Percentiles rank a stretch among this genome's conserved stretches.
Conservation (phyloP, 2,888 invertebrate species). For the Meiosimyza platycephala region DNA sequence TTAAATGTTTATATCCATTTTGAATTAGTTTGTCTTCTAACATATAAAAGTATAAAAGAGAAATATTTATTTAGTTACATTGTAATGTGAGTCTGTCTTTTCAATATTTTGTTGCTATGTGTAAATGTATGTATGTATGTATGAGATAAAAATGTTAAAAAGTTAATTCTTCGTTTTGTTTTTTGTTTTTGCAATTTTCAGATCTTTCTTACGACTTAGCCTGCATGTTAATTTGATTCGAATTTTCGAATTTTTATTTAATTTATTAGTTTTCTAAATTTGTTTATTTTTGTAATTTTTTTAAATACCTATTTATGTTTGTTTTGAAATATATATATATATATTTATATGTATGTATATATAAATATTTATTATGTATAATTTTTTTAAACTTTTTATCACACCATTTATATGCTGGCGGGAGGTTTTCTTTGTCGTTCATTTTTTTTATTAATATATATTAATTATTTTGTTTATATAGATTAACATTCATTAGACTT, state of each 20-base stretch:
- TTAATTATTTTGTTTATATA: constrained; percentile 25
- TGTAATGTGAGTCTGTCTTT: constrained; percentile 28
- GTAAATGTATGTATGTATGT: constrained; percentile 6
- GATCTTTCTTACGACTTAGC: not conserved
- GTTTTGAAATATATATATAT: constrained; percentile 36
- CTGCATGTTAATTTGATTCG: not conserved
- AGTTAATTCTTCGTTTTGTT: not conserved
- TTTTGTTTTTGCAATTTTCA: constrained; percentile 20
- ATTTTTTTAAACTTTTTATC: constrained; percentile 55
- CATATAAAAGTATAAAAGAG: constrained; percentile 52
- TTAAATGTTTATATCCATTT: constrained; percentile 28
- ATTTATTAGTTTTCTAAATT: constrained; percentile 4
- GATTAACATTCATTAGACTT: not conserved
- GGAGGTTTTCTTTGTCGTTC: constrained; percentile 59
- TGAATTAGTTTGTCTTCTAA: constrained; percentile 36
- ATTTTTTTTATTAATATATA: constrained; percentile 26
- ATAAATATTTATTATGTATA: constrained; percentile 36
- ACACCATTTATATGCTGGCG: constrained; percentile 65
- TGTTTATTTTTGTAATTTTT: not conserved
- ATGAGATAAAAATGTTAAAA: constrained; percentile 34
- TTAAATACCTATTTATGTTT: constrained; percentile 40
- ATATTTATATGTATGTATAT: constrained; percentile 40
- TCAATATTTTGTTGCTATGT: constrained; percentile 7
- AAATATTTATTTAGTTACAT: constrained; percentile 34
- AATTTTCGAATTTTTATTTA: not conserved